Evolutionary conservation across 1,140 invertebrate species (phyloP), one percentile per base, ranked within the genome.

Genomic region (Heterodera schachtii): DNA sequence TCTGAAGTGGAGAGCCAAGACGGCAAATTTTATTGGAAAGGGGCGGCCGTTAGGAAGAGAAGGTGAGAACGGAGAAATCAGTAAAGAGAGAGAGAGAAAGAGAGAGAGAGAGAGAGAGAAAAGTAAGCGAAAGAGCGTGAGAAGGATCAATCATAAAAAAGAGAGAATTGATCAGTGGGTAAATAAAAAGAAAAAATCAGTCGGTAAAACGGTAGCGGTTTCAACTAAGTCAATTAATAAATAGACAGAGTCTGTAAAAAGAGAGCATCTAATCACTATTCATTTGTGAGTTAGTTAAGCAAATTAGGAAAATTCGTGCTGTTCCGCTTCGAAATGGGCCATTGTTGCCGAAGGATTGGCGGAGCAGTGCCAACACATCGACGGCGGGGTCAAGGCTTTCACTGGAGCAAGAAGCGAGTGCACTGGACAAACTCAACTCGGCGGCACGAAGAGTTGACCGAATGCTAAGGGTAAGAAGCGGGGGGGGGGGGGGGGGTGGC

Each of bases 391-490:
- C 83, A 19, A 80, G 81, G 66, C 57, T 85, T 49, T 88, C 84
- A 21, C 66, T 88, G 76, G 41, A 77, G 11, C 52, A 64, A 57
- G 78, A 31, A 16, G 49, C 69, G 5, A 41, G 64, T 31, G 84
- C 81, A n/a, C 75, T 87, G 5, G 80, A 87, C 9, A 78, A 77
- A 78, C 73, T 87, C 43, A 85, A 88, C 71, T 78, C 86, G n/a
- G 83, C 87, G 41, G 86, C 87, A 41, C 86, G 82, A 41, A 80
- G 87, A 57, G 86, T 87, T 21, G 87, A 87, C 67, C 47, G 81
- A 76, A 87, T 87, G 87, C 77, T 87, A 21, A 81, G 84, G 66
- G 79, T 80, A 67, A 74, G 19, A 1, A 2, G 60, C n/a, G 13
- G n/a, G 49, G 41, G 44, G n/a, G 21, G 9, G 44, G 16, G 41